Evolutionary conservation across 2,888 invertebrate genomes (phyloP).

Genomic region (Cataglyphis rosenhaueri): DNA sequence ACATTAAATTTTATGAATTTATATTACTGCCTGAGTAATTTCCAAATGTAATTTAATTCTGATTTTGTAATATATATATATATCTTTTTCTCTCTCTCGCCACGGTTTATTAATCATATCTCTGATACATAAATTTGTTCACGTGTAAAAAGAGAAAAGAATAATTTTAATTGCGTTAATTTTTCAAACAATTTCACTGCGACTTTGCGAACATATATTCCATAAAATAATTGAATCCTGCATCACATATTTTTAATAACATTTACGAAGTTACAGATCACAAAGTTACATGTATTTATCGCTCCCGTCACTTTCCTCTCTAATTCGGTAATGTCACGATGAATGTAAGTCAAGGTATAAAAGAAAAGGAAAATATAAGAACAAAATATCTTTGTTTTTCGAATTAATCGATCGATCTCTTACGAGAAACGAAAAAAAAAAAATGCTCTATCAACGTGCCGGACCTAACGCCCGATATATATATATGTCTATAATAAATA

Average conservation of each 20-base stretch:
- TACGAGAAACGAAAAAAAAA: slow-evolving; percentile 10
- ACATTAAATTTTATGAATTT: slow-evolving; percentile 39
- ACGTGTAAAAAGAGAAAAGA: slow-evolving; percentile 1
- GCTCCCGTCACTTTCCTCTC: slow-evolving; percentile 34
- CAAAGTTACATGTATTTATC: background rate
- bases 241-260: background rate
- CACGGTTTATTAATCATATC: slow-evolving; percentile 3
- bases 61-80: background rate
- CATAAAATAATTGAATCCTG: background rate
- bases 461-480: slow-evolving; percentile 67
- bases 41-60: slow-evolving; percentile 38
- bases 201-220: background rate
- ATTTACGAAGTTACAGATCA: background rate
- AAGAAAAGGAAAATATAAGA: slow-evolving; percentile 23
- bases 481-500: slow-evolving; percentile 73
- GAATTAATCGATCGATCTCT: background rate
- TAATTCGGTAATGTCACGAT: slow-evolving; percentile 38
- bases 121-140: slow-evolving; percentile 12
- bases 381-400: slow-evolving; percentile 55
- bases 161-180: slow-evolving; percentile 26
- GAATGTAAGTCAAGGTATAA: slow-evolving; percentile 24
- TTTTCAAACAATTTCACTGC: slow-evolving; percentile 23
- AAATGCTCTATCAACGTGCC: slow-evolving; percentile 59
- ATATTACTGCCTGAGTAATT: slow-evolving; percentile 15
- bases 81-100: background rate